A percentile compares a stretch with the other conserved stretches of the same genome.
These are phyloP conservation scores for Laticauda colubrina DNA, from an alignment of 2,113 vertebrate genomes.

Conservation along the genomic window DNA sequence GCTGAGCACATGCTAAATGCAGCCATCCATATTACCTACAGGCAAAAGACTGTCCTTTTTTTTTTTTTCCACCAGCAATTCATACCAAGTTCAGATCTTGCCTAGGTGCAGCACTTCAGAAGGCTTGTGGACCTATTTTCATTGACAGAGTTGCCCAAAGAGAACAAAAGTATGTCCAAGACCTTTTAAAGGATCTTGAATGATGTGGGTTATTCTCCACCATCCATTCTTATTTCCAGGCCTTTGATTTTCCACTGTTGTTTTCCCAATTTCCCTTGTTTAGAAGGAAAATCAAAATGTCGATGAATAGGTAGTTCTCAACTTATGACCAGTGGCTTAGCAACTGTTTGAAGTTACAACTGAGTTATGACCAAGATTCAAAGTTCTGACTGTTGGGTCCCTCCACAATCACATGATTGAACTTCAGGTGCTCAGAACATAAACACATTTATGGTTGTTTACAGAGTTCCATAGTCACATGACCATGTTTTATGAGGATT, in stretches of 20 bases:
- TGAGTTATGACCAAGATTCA: neutral
- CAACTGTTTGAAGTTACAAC: neutral
- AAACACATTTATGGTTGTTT: neutral
- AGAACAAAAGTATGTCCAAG: accelerated
- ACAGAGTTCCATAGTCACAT: neutral
- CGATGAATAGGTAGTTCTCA: neutral
- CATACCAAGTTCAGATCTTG: neutral
- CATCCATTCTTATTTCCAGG: neutral
- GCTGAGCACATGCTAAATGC: neutral
- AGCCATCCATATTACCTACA: neutral
- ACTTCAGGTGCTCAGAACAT: neutral
- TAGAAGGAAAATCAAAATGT: neutral
- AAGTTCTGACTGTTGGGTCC: neutral
- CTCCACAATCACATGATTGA: neutral
- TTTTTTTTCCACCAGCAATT: neutral
- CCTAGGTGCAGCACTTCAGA: neutral
- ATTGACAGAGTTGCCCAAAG: neutral
- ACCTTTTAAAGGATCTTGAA: neutral
- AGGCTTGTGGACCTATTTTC: neutral
- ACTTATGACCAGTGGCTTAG: neutral
- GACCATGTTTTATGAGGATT: neutral
- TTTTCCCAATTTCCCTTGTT: neutral
- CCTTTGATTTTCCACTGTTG: neutral
- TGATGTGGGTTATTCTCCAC: neutral
- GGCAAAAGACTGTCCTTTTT: neutral